Evolutionary conservation across 1,140 invertebrate species (phyloP).

Genomic region (Eumeta japonica): DNA sequence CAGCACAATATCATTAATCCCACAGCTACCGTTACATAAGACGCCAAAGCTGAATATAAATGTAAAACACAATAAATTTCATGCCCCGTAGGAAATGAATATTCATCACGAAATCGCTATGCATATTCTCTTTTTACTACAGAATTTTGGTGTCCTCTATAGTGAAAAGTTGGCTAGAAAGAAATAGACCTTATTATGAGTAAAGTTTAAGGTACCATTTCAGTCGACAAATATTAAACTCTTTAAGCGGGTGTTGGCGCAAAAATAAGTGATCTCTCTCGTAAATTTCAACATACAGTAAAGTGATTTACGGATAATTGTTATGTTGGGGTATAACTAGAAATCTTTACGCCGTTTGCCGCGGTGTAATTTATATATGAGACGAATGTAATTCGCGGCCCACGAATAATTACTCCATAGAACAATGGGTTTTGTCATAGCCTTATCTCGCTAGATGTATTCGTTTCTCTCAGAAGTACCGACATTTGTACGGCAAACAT

Average conservation of each 20-base stretch:
- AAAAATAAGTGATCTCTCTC: constrained; percentile 31
- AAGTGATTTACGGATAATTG: constrained; percentile 60
- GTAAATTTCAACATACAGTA: constrained; percentile 59
- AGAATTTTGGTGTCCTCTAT: constrained; percentile 40
- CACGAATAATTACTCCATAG: constrained; percentile 53
- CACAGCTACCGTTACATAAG: constrained; percentile 55
- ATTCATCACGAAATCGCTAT: constrained; percentile 58
- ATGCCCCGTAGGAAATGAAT: constrained; percentile 59
- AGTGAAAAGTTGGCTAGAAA: constrained; percentile 10
- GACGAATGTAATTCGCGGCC: constrained; percentile 56
- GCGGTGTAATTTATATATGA: constrained; percentile 57
- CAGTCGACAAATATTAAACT: no score
- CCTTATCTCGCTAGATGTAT: constrained; percentile 47
- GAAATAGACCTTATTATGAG: constrained; percentile 40
- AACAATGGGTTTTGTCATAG: constrained; percentile 58
- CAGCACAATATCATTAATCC: constrained; percentile 40
- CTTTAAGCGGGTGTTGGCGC: constrained; percentile 31
- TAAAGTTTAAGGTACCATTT: no score
- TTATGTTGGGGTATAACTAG: constrained; percentile 58
- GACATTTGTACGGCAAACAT: not conserved
- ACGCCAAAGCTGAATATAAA: constrained; percentile 56
- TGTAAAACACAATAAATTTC: constrained; percentile 59
- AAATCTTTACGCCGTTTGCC: constrained; percentile 57
- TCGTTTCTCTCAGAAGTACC: constrained; percentile 35
- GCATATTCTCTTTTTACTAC: constrained; percentile 54